Percentiles rank a stretch among this genome's conserved stretches.
Evolutionary conservation across 2,888 invertebrate species (phyloP).

Genomic region (Lydus trimaculatus): DNA sequence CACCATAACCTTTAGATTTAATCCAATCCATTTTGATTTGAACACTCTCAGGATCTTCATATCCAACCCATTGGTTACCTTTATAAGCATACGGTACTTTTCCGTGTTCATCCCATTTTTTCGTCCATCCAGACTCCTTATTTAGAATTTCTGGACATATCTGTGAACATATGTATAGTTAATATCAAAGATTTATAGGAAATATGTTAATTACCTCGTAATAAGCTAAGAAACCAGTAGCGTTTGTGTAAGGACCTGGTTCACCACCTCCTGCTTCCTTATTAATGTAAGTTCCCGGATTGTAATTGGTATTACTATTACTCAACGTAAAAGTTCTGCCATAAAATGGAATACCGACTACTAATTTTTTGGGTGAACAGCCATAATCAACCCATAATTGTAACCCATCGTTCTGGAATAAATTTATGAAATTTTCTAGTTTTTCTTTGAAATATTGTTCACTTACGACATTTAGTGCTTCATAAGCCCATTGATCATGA

Average conservation of each 20-base stretch:
- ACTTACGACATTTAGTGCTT: conserved; percentile 87
- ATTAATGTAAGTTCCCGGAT: conserved; percentile 85
- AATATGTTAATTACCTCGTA: too few relatives aligned
- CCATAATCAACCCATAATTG: conserved; percentile 89
- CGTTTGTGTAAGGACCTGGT: conserved; percentile 86
- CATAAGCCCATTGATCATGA: conserved; percentile 89
- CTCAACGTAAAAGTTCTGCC: conserved; percentile 86
- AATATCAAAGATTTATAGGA: too few relatives aligned
- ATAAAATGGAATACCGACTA: conserved; percentile 90
- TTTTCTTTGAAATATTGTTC: conserved; percentile 16
- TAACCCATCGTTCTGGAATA: conserved; percentile 80
- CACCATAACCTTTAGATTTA: conserved; percentile 80
- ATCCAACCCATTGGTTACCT: conserved; percentile 89
- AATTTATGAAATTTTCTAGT: neutral
- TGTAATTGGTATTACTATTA: conserved; percentile 82
- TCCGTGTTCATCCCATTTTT: conserved; percentile 83
- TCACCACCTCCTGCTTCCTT: conserved; percentile 89
- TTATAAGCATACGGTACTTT: conserved; percentile 87
- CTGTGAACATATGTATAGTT: conserved; percentile 58
- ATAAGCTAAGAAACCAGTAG: conserved; percentile 86
- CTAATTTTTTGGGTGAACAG: conserved; percentile 84
- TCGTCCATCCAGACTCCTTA: conserved; percentile 78
- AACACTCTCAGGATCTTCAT: conserved; percentile 81
- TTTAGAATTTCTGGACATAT: conserved; percentile 80
- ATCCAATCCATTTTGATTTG: conserved; percentile 92